These are phyloP conservation scores for Brachionus angularis DNA, from an alignment of 1,140 invertebrate species.

Conservation along the genomic window DNA sequence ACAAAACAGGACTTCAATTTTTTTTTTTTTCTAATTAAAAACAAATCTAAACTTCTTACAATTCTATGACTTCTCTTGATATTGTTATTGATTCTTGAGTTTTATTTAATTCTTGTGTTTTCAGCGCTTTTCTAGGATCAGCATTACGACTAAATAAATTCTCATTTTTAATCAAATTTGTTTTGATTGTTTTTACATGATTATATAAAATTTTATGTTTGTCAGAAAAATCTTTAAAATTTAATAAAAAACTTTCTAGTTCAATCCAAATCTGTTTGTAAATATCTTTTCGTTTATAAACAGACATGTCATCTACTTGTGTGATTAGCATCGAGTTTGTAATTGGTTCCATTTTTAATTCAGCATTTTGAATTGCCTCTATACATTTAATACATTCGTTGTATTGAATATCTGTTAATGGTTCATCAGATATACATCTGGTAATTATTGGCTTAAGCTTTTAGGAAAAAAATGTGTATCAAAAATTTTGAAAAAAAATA, in stretches of 20 bases:
- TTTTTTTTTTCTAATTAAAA: background rate
- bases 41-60: too few relatives aligned
- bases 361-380: constrained; percentile 30
- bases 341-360: constrained; percentile 19
- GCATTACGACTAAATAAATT: background rate
- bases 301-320: background rate
- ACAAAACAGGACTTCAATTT: background rate
- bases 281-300: constrained; percentile 20
- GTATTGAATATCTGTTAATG: constrained; percentile 24
- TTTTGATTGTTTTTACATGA: constrained; percentile 14
- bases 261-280: constrained; percentile 31
- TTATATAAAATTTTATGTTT: constrained; percentile 31
- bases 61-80: constrained; percentile 10
- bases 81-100: constrained; percentile 4
- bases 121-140: constrained; percentile 18
- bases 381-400: constrained; percentile 39
- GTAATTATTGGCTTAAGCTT: constrained; percentile 1
- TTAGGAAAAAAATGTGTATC: background rate
- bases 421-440: constrained; percentile 3
- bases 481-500: background rate
- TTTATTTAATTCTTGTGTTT: constrained; percentile 12
- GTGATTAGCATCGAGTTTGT: background rate
- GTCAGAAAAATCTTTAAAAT: constrained; percentile 36
- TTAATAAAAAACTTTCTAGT: background rate
- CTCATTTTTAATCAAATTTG: constrained; percentile 7